Evolutionary conservation across 2,797 vertebrate species (phyloP).

Genomic region (Artibeus jamaicensis): DNA sequence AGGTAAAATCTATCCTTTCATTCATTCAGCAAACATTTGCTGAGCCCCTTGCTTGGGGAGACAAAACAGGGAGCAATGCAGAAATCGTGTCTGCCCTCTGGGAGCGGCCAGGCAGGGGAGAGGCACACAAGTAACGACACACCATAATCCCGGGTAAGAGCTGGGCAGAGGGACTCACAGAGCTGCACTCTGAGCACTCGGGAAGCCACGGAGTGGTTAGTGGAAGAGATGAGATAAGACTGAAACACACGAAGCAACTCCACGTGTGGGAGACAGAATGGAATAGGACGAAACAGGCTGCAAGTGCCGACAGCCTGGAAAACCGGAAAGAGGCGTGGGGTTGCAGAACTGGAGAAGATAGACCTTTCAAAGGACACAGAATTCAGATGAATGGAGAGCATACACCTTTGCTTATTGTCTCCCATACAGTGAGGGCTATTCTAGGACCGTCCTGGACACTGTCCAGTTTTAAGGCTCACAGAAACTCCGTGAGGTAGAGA

Average conservation of each 20-base stretch:
- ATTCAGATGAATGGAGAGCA: not conserved
- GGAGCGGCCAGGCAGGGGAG: not conserved
- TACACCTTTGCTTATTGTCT: not conserved
- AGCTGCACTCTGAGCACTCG: not conserved
- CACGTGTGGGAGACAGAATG: not conserved
- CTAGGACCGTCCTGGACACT: not conserved
- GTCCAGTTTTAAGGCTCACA: not conserved
- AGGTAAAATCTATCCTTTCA: not conserved
- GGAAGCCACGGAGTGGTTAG: not conserved
- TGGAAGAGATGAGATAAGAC: not conserved
- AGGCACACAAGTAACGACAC: not conserved
- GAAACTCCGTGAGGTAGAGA: not conserved
- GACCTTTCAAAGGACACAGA: not conserved
- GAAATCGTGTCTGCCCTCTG: not conserved
- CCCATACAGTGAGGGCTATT: not conserved
- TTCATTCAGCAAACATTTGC: not conserved
- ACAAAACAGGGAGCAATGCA: not conserved
- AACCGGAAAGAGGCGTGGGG: not conserved
- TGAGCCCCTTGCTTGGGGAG: not conserved
- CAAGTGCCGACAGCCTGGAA: not conserved
- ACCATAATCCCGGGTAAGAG: not conserved
- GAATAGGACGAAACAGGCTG: not conserved
- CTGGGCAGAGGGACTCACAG: not conserved
- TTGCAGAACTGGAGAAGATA: not conserved
- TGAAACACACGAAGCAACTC: not conserved